Evolutionary conservation across 2,113 vertebrate genomes (phyloP), one percentile per base, ranked within the genome.

Genomic region (Halichoerus grypus): DNA sequence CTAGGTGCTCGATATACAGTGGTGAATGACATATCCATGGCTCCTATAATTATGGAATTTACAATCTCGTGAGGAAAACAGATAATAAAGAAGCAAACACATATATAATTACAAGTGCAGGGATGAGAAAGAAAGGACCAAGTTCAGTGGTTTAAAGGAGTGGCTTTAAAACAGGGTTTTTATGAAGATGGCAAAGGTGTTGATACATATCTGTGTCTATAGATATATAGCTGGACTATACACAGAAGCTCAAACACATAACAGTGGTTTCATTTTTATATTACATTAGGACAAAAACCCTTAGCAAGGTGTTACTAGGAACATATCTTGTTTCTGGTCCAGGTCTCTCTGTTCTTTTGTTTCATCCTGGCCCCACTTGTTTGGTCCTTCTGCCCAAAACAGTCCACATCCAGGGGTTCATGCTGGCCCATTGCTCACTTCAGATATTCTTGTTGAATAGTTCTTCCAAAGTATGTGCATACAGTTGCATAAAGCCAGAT

Each of bases 141-240:
- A 81, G 18, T 76, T 87, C 36, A 72, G 59, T 69, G 33, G 5
- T n/a, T 59, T 71, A 28, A 63, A 80, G 4, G 15, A 63, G 13
- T 79, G 31, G 55, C n/a, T 95, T 95, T 65, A 61, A 72, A 74
- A 92, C 5, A 84, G 26, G 15, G 12, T 51, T 85, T 96, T 91
- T 53, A 7, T 55, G 15, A 79, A 71, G 51, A 31, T 31, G 59
- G 39, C 21, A 9, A 33, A 74, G 46, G 18, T 65, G 11, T 57
- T 65, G 55, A 4, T 19, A 11, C 4, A 8, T 15, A 10, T 9
- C 22, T 61, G 21, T 14, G 16, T 57, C 57, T 65, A 3, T 42
- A 51, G n/a, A 13, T 46, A 63, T 1, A 9, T 19, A 65, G 22
- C 11, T 72, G 42, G n/a, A 28, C 77, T 51, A 26, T 33, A 57